Conservation (phyloP, 2,888 invertebrate genomes). For the Pristionchus arcanus region DNA sequence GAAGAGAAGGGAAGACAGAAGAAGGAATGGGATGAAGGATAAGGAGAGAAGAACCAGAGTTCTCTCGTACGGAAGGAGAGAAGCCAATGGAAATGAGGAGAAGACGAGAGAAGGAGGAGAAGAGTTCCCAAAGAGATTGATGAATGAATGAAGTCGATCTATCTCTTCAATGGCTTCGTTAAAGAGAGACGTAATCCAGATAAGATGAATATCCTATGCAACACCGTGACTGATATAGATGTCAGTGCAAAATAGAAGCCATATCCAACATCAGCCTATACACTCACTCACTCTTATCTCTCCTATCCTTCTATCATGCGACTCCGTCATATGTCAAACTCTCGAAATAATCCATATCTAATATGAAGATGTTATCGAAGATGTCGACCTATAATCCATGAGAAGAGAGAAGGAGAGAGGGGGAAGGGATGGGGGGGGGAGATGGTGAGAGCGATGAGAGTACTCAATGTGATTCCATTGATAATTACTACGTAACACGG, state of each 20-base stretch:
- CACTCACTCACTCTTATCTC: neutral
- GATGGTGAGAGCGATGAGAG: neutral
- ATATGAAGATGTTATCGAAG: neutral
- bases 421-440: neutral
- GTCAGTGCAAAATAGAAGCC: conserved; percentile 4
- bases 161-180: conserved; percentile 6
- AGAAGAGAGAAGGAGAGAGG: neutral
- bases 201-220: conserved; percentile 2
- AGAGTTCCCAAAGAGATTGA: neutral
- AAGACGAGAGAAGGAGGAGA: neutral
- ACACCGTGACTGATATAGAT: conserved; percentile 26
- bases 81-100: neutral
- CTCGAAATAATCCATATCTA: conserved; percentile 1
- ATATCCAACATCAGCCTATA: neutral
- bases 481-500: conserved; percentile 20
- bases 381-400: neutral
- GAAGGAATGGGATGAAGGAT: conserved; percentile 1
- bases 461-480: neutral
- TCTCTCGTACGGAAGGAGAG: neutral
- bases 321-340: neutral
- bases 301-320: neutral
- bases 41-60: conserved; percentile 3
- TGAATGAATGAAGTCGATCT: neutral
- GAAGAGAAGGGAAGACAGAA: neutral
- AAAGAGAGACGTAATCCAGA: conserved; percentile 1